phyloP scores from a whole-genome alignment of 2,888 invertebrate species.

The Pollenia amentaria region DNA sequence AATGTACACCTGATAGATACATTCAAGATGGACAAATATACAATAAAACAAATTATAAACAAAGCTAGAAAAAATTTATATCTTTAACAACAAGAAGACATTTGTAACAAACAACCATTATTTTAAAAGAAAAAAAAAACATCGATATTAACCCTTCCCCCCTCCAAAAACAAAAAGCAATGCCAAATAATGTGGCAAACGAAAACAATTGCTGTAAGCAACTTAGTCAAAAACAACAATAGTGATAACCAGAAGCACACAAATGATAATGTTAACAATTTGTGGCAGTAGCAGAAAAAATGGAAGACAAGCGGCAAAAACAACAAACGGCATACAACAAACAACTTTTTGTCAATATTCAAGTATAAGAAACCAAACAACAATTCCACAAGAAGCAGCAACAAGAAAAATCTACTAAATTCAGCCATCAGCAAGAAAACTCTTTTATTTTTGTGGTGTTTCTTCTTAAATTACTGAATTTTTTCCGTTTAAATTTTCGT shows the following conservation, averaged over 20 bases:
- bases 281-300: constrained; percentile 62
- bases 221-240: constrained; percentile 22
- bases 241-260: constrained; percentile 40
- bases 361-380: constrained; percentile 35
- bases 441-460: not conserved
- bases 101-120: constrained; percentile 43
- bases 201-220: constrained; percentile 24
- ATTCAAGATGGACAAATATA: constrained; percentile 34
- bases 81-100: constrained; percentile 44
- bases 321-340: constrained; percentile 20
- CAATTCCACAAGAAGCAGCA: constrained; percentile 11
- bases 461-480: constrained; percentile 60
- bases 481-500: not conserved
- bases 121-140: constrained; percentile 18
- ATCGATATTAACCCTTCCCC: not conserved
- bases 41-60: constrained; percentile 42
- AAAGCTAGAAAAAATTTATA: constrained; percentile 19
- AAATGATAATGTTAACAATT: constrained; percentile 72
- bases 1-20: constrained; percentile 48
- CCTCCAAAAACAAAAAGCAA: constrained; percentile 4
- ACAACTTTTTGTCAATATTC: constrained; percentile 51
- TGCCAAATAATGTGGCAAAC: constrained; percentile 22
- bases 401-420: constrained; percentile 38
- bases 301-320: constrained; percentile 1
- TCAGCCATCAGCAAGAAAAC: constrained; percentile 32